Conservation (phyloP, 2,888 invertebrate species). For the Taphrorychus bicolor region DNA sequence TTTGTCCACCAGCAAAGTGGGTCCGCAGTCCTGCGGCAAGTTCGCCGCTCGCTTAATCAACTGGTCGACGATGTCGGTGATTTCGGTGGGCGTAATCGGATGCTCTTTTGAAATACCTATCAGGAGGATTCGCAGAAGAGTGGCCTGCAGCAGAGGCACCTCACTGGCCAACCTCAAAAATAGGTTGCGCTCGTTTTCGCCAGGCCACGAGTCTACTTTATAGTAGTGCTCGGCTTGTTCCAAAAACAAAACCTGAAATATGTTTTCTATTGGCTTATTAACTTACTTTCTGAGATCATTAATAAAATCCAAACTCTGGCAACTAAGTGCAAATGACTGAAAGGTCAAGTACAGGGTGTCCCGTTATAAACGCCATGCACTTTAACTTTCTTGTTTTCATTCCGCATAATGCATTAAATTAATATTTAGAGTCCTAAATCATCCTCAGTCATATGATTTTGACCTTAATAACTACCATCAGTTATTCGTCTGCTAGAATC, state of each 20-base stretch:
- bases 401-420: too few species aligned
- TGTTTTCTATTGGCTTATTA: too few species aligned
- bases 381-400: too few species aligned
- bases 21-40: slow-evolving; percentile 74
- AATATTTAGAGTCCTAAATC: too few species aligned
- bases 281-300: too few species aligned
- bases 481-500: too few species aligned
- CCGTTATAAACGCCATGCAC: too few species aligned
- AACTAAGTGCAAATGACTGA: too few species aligned
- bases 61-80: slow-evolving; percentile 85
- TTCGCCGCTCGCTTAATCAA: slow-evolving; percentile 85
- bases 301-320: too few species aligned
- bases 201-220: slow-evolving; percentile 64
- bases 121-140: slow-evolving; percentile 79
- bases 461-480: too few species aligned
- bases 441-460: too few species aligned
- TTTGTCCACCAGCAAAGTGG: slow-evolving; percentile 78
- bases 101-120: slow-evolving; percentile 80
- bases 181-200: slow-evolving; percentile 84
- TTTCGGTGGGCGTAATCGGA: slow-evolving; percentile 81
- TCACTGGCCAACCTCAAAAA: slow-evolving; percentile 85
- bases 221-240: slow-evolving; percentile 83
- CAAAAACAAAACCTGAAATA: slow-evolving; percentile 69
- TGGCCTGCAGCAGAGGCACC: slow-evolving; percentile 86
- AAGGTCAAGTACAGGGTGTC: too few species aligned